Base-by-base conservation (phyloP, 2,888 invertebrate species). In the Drosophila multiciliata region DNA sequence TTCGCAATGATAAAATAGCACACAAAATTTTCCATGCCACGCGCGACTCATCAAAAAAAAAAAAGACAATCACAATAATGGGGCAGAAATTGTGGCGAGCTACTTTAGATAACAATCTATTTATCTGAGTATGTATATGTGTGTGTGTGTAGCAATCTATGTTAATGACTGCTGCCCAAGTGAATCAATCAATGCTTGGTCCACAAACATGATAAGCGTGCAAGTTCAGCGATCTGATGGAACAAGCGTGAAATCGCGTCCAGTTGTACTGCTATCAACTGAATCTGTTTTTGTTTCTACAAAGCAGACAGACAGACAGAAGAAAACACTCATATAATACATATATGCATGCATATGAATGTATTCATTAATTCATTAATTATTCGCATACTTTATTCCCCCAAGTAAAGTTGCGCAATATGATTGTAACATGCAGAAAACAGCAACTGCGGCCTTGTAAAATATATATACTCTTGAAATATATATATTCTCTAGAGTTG, bases 141-240 rank as follows among this genome's bases (percentile, higher is more conserved):
- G n/a, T 64, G 35, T 45, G 15, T 20, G 15, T 60, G 29, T n/a
- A 35, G 38, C 23, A 45, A 6, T 54, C 26, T 62, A 57, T 75
- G 59, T 83, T 69, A 71, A 84, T 81, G 71, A 58, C 69, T 53
- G 40, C 52, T 61, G 49, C 42, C 55, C 48, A 82, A 78, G 75
- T 64, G 55, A 72, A 88, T 90, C 69, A 87, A 89, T 85, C 88
- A 89, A 52, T 63, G 81, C 58, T 50, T 17, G 26, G 20, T 23
- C n/a, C 17, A 29, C 53, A 48, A 54, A 38, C 42, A 26, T 53
- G 84, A 80, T 83, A 83, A 68, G 75, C 49, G 55, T 17, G 32
- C 69, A 76, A 88, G 90, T 85, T 88, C 83, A 85, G 65, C 66
- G 70, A 53, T 69, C 69, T n/a, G 61, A 29, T 58, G 26, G 48